Conservation (phyloP, 2,888 invertebrate species). For the Drosophila nr. medialis region DNA sequence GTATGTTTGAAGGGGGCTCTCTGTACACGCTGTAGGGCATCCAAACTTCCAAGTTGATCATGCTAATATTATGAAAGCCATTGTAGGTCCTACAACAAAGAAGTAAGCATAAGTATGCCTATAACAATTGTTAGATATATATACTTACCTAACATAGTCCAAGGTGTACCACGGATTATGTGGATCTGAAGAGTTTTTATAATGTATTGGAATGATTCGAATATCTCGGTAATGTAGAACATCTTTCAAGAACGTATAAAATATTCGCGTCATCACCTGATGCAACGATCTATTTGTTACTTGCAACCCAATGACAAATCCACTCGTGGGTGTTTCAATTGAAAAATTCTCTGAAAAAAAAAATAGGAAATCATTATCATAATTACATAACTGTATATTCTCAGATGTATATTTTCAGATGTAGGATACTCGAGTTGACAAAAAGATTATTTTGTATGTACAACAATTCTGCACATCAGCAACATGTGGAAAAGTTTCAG, state of each 20-base stretch:
- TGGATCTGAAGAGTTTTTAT: constrained; percentile 28
- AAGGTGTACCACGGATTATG: constrained; percentile 46
- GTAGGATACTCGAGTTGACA: neutral
- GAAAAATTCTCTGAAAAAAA: constrained; percentile 23
- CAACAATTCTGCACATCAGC: constrained; percentile 3
- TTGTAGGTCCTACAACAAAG: constrained; percentile 41
- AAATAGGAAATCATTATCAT: too few species aligned
- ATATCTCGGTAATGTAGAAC: constrained; percentile 85
- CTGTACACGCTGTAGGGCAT: constrained; percentile 82
- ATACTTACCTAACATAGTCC: constrained; percentile 61
- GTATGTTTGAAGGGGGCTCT: constrained; percentile 78
- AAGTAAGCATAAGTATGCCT: neutral
- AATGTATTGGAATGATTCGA: constrained; percentile 82
- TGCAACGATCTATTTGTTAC: constrained; percentile 86
- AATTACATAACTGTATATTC: neutral
- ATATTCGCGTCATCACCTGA: constrained; percentile 86
- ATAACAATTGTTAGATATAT: neutral
- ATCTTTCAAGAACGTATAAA: constrained; percentile 86
- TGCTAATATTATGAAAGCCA: constrained; percentile 38
- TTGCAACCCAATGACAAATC: constrained; percentile 84
- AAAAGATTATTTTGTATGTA: neutral
- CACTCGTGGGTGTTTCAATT: constrained; percentile 5
- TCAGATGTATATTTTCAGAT: neutral
- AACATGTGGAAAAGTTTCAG: neutral
- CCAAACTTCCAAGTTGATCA: constrained; percentile 90